These are phyloP conservation scores for Mylabris sibirica DNA, from an alignment of 2,888 invertebrate genomes.

Conservation along the genomic window DNA sequence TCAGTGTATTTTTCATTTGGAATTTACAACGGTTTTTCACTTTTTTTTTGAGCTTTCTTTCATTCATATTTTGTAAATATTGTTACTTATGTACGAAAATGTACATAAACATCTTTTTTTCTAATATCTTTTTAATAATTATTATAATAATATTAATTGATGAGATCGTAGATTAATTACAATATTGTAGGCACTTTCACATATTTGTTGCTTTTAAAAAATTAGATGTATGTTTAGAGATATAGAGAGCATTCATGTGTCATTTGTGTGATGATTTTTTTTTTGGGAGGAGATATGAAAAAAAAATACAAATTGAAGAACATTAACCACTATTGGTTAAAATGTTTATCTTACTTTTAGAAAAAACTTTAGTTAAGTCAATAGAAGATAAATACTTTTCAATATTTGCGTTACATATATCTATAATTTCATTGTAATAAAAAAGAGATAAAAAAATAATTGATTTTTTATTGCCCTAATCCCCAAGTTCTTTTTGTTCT, in stretches of 20 bases:
- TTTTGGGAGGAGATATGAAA: slow-evolving; percentile 8
- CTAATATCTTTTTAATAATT: slow-evolving; percentile 43
- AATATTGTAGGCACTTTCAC: slow-evolving; percentile 38
- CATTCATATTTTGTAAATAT: slow-evolving; percentile 48
- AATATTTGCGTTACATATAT: slow-evolving; percentile 26
- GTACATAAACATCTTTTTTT: slow-evolving; percentile 52
- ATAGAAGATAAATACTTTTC: slow-evolving; percentile 30
- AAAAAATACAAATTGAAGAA: background rate
- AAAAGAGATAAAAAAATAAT: slow-evolving; percentile 13
- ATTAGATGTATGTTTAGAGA: slow-evolving; percentile 47
- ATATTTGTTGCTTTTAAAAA: slow-evolving; percentile 34
- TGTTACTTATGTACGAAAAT: slow-evolving; percentile 53
- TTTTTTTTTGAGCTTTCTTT: slow-evolving; percentile 24
- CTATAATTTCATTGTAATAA: slow-evolving; percentile 38
- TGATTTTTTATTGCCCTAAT: background rate
- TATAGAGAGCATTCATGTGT: slow-evolving; percentile 44
- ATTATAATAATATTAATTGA: slow-evolving; percentile 23
- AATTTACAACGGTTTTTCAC: slow-evolving; percentile 15
- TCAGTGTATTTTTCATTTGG: background rate
- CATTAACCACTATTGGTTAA: slow-evolving; percentile 25
- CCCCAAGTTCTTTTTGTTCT: too few species aligned
- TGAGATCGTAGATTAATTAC: slow-evolving; percentile 31
- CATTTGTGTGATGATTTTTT: slow-evolving; percentile 48
- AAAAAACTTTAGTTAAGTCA: slow-evolving; percentile 27
- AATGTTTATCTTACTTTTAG: slow-evolving; percentile 30